phyloP scores from a whole-genome alignment of 2,113 vertebrate genomes.

The Hydrochoerus hydrochaeris region DNA sequence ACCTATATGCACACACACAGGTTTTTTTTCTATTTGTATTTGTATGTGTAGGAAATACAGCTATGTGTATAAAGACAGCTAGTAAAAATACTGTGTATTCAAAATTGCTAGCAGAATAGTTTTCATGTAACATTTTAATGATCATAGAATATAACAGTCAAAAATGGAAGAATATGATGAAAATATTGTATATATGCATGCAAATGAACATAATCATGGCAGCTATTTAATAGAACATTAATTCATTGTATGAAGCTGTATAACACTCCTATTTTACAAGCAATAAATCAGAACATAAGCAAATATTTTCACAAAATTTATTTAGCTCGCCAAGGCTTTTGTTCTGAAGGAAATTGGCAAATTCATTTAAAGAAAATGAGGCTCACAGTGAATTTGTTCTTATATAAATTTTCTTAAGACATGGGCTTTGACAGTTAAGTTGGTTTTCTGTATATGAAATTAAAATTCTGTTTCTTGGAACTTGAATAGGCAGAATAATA shows the following conservation, averaged over 20 bases:
- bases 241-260: not conserved
- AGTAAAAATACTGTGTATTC: not conserved
- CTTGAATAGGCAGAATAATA: not conserved
- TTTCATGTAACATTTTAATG: constrained; percentile 23
- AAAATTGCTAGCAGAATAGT: not conserved
- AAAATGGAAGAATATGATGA: not conserved
- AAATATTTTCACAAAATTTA: not conserved
- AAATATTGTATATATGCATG: not conserved
- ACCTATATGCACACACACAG: not conserved
- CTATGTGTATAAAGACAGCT: not conserved
- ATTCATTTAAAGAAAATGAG: not conserved
- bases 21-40: not conserved
- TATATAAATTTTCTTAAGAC: not conserved
- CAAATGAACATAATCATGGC: not conserved
- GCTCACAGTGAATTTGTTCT: not conserved
- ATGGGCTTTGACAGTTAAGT: not conserved
- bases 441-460: not conserved
- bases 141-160: not conserved
- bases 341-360: not conserved
- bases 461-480: not conserved
- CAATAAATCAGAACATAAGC: not conserved
- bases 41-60: not conserved
- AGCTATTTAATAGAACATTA: not conserved
- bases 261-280: not conserved
- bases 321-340: not conserved